These are phyloP conservation scores for Tribolium castaneum DNA, from an alignment of 1,140 invertebrate genomes.

Conservation along the genomic window DNA sequence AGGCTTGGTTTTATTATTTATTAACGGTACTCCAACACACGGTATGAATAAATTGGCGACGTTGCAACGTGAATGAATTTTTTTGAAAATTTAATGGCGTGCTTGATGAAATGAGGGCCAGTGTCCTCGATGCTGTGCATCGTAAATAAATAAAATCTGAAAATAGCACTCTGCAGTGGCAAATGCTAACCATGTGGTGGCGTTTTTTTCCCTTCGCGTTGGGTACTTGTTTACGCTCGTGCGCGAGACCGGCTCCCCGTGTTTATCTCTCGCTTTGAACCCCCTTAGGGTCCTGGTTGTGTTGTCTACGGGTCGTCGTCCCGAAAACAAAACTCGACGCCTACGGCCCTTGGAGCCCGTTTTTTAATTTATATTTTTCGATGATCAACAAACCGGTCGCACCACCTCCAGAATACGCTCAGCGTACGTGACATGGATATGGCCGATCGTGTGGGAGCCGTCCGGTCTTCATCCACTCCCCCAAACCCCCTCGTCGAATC, in stretches of 20 bases:
- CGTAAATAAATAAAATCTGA: background rate
- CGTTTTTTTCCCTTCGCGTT: conserved; percentile 7
- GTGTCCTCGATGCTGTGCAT: too few relatives aligned
- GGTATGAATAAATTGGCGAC: background rate
- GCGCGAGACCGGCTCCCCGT: conserved; percentile 13
- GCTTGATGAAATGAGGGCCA: too few relatives aligned
- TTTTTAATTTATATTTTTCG: conserved; percentile 26
- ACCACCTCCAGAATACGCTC: conserved; percentile 17
- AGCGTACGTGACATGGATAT: conserved; percentile 26
- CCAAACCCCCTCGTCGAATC: background rate
- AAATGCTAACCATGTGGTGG: conserved; percentile 7
- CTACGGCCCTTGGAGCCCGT: conserved; percentile 1
- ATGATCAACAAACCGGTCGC: conserved; percentile 23
- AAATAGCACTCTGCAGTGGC: conserved; percentile 28
- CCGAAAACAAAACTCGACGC: conserved; percentile 21
- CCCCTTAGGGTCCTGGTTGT: background rate
- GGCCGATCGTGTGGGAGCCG: conserved; percentile 17
- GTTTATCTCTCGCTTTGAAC: background rate
- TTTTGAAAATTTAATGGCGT: too few relatives aligned
- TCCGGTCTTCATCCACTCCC: background rate
- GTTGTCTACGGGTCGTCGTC: conserved; percentile 1
- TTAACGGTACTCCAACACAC: background rate
- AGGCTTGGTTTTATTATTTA: conserved; percentile 8
- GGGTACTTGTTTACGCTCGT: conserved; percentile 24
- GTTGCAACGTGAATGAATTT: background rate